A percentile compares a stretch with the other conserved stretches of the same genome.
These are phyloP conservation scores for Anodontia alba DNA, from an alignment of 2,888 invertebrate species.

Conservation along the genomic window DNA sequence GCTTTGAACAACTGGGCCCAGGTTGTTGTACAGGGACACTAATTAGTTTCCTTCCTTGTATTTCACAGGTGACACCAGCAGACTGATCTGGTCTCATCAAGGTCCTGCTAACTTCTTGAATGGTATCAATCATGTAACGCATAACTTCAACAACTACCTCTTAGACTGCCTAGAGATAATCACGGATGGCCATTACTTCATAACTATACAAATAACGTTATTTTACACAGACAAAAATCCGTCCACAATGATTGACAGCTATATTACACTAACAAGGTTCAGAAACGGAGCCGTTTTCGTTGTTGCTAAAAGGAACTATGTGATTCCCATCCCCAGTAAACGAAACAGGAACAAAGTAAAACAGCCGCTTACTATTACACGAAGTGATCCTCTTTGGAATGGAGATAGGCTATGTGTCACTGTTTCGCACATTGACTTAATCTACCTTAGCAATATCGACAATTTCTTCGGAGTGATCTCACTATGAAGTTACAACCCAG, in stretches of 20 bases:
- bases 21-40: too few relatives aligned
- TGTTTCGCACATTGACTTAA: background rate
- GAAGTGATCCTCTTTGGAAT: background rate
- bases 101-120: background rate
- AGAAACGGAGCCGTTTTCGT: background rate
- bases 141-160: background rate
- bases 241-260: background rate
- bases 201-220: background rate
- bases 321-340: background rate
- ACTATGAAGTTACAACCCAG: background rate
- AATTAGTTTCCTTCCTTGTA: background rate
- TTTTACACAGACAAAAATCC: background rate
- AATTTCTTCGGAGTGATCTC: background rate
- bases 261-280: constrained; percentile 2
- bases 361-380: background rate
- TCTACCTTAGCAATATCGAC: background rate
- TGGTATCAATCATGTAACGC: background rate
- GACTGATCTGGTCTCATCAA: background rate
- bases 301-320: background rate
- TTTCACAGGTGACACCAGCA: background rate
- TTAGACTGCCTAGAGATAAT: background rate
- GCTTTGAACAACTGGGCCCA: too few relatives aligned
- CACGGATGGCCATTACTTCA: background rate
- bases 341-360: background rate
- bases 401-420: background rate